Base-by-base conservation (phyloP, 2,888 invertebrate species). In the Drymonia ruficornis region DNA sequence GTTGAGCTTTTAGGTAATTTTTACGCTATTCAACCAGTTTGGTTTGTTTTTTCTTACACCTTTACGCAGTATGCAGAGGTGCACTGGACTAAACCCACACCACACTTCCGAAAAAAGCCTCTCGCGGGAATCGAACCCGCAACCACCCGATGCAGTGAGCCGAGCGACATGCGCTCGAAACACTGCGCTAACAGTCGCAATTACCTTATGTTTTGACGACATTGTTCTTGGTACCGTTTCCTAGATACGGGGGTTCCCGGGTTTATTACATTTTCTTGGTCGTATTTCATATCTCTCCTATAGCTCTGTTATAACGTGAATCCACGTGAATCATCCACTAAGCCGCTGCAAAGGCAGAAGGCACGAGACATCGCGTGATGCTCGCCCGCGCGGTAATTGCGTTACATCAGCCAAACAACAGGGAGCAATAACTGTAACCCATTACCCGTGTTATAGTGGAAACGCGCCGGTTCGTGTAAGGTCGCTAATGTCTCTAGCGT, bases 341-440 rank as follows among this genome's bases (percentile, higher is more conserved):
- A 16, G 49, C 47, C 34, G 47, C 15, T 18, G 11, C 34, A 18
- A 16, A 18, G 34, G 11, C 34, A 18, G 31, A 18, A 56, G 59
- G 60, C 79, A 81, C 81, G 82, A 73, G 63, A 81, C 61, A 76
- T 84, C 70, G 84, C 84, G 83, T 85, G 84, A 65, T 66, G 70
- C 63, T 56, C 63, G 65, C 71, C 70, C 66, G 58, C 65, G 55
- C 64, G 55, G 63, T 84, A 82, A 85, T 84, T 81, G 75, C 74
- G 71, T 79, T 77, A 81, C 81, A 76, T 80, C 76, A 76, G 71
- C 74, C 72, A 71, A 82, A 79, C 78, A 80, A 78, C 73, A 70
- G 76, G 74, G 77, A 72, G 74, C 72, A 74, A 79, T 82, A 80
- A 83, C 74, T 78, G 78, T 77, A 77, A 83, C 78, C 72, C 76